These are phyloP conservation scores for Catocala fraxini DNA, from an alignment of 2,888 invertebrate species.

Conservation along the genomic window DNA sequence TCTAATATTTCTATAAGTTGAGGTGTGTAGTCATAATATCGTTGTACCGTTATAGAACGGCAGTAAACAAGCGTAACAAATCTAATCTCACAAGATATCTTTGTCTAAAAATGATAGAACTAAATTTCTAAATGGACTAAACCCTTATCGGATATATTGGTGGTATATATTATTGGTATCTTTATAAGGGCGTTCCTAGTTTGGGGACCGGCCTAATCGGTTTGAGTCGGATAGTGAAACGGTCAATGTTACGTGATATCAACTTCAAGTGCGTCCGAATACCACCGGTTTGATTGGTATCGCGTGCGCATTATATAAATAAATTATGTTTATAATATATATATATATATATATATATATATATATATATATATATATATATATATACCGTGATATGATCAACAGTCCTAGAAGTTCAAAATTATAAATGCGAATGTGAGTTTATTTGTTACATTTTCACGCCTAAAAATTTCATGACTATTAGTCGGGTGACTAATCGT, in stretches of 20 bases:
- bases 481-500: no score
- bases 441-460: no score
- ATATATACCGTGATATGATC: no score
- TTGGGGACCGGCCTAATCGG: constrained; percentile 8
- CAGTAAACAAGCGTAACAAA: background rate
- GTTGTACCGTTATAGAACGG: no score
- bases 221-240: constrained; percentile 9
- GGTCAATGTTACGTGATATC: background rate
- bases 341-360: no score
- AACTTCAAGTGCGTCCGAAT: background rate
- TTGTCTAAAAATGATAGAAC: background rate
- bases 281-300: background rate
- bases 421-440: no score
- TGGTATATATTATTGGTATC: background rate
- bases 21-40: no score
- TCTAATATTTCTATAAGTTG: no score
- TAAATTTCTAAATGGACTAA: background rate
- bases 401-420: no score
- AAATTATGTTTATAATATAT: background rate
- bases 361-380: background rate
- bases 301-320: background rate
- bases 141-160: background rate
- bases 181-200: background rate
- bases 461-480: no score
- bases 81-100: background rate